These are phyloP conservation scores for Pluvianellus socialis DNA, from an alignment of 2,113 vertebrate species.

Conservation along the genomic window DNA sequence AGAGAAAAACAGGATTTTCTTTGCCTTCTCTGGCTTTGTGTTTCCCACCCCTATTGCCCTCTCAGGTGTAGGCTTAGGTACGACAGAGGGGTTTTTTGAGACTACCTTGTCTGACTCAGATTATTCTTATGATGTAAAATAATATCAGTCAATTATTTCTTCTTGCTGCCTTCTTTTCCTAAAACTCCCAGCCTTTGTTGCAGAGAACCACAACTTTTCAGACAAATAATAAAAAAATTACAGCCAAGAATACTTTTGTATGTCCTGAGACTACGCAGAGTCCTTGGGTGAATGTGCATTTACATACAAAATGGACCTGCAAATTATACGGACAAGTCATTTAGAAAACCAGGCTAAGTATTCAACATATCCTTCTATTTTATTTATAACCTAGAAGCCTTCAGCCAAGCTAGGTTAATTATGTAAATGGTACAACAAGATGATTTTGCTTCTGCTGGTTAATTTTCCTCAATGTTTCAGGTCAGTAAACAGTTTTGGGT, in stretches of 20 bases:
- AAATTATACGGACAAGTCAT: background rate
- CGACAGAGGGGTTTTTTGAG: background rate
- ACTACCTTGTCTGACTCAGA: background rate
- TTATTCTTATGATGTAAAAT: background rate
- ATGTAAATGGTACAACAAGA: background rate
- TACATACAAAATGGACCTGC: background rate
- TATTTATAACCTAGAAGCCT: slow-evolving; percentile 12
- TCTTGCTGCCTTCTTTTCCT: background rate
- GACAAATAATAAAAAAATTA: background rate
- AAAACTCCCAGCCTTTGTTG: background rate
- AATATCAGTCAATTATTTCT: background rate
- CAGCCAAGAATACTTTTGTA: background rate
- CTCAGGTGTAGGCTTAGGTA: background rate
- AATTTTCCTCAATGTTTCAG: background rate
- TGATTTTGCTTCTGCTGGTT: background rate
- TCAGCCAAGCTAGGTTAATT: background rate
- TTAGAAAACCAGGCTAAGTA: background rate
- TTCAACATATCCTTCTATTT: background rate
- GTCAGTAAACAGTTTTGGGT: background rate
- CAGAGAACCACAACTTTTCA: background rate
- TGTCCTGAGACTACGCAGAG: background rate
- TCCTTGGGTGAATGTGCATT: background rate
- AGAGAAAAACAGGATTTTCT: background rate
- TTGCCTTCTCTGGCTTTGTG: background rate
- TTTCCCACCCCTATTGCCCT: background rate